These are phyloP conservation scores for Hippasteria phrygiana DNA, from an alignment of 53 echinoderm and acorn worm species.

Conservation along the genomic window DNA sequence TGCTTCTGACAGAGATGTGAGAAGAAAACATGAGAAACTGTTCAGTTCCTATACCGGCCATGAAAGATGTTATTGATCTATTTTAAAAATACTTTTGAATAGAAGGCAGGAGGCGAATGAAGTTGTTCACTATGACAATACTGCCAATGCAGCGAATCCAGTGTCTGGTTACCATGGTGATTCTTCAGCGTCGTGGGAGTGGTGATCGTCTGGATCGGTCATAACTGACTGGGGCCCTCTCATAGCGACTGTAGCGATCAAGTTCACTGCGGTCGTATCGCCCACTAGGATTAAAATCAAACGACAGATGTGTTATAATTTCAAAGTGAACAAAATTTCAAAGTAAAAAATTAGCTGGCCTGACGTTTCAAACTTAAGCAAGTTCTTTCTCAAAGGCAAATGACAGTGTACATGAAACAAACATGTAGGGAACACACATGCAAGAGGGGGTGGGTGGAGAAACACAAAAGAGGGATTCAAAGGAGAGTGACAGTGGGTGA, in stretches of 20 bases:
- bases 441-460: too few relatives aligned
- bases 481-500: too few relatives aligned
- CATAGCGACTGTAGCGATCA: conserved; percentile 58
- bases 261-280: conserved; percentile 49
- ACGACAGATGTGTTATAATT: background rate
- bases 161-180: background rate
- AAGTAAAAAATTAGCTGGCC: background rate
- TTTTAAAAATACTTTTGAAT: too few relatives aligned
- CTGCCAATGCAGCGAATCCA: background rate
- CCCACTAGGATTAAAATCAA: conserved; percentile 7
- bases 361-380: background rate
- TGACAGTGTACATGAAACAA: too few relatives aligned
- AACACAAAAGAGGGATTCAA: too few relatives aligned
- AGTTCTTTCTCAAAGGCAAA: too few relatives aligned
- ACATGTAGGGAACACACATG: too few relatives aligned
- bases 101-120: too few relatives aligned
- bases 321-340: background rate
- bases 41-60: background rate
- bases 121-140: too few relatives aligned
- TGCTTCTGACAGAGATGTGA: background rate
- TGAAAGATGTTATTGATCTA: too few relatives aligned
- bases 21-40: background rate
- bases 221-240: conserved; percentile 27
- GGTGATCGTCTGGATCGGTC: conserved; percentile 50
- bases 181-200: conserved; percentile 40